Conservation (phyloP, 1,140 invertebrate species). For the Tetragonula clypearis region DNA sequence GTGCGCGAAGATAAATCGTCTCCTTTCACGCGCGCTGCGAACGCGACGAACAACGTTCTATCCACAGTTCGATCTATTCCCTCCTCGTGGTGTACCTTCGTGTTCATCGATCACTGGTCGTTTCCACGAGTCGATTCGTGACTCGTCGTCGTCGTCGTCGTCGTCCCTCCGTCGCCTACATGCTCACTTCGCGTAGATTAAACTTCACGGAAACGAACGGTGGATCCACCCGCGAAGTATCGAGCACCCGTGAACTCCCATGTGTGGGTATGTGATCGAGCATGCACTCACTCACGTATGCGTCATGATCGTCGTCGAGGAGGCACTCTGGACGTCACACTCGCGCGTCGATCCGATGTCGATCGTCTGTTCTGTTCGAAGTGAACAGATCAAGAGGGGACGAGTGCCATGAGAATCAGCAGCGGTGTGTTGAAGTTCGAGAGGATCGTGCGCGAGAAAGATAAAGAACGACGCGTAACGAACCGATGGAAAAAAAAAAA, state of each 20-base stretch:
- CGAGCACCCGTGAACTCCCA: too few species aligned
- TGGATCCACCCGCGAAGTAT: background rate
- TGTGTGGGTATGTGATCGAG: background rate
- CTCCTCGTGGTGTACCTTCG: background rate
- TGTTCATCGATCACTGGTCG: constrained; percentile 7
- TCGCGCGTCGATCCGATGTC: background rate
- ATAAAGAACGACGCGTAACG: background rate
- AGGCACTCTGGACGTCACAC: constrained; percentile 9
- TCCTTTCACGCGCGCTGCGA: too few species aligned
- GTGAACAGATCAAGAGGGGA: constrained; percentile 1
- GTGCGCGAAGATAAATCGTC: background rate
- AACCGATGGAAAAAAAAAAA: constrained; percentile 9
- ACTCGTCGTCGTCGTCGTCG: background rate
- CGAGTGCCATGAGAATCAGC: constrained; percentile 20
- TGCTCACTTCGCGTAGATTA: background rate
- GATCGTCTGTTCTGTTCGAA: constrained; percentile 24
- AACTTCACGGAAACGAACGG: background rate
- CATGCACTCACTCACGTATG: constrained; percentile 38
- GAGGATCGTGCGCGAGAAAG: background rate
- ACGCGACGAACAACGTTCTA: background rate
- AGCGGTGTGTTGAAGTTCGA: background rate
- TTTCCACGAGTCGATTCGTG: too few species aligned
- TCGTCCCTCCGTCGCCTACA: background rate
- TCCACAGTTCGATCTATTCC: too few species aligned
- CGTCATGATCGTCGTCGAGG: constrained; percentile 18